Evolutionary conservation across 2,888 invertebrate species (phyloP).

Genomic region (Parochlus steinenii): DNA sequence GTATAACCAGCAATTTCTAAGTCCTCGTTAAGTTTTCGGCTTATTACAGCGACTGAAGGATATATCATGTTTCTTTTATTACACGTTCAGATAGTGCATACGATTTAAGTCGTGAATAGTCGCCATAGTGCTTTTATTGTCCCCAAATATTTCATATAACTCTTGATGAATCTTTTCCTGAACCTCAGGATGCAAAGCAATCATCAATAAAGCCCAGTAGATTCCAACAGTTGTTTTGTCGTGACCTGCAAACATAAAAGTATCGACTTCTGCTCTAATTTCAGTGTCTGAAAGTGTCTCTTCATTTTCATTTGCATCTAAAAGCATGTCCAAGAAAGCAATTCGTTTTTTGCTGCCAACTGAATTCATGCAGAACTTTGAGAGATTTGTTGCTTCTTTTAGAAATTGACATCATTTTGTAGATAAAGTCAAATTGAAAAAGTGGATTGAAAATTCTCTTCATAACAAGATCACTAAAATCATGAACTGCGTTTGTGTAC

Average conservation of each 20-base stretch:
- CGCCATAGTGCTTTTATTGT: slow-evolving; percentile 21
- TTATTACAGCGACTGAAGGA: slow-evolving; percentile 16
- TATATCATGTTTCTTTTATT: slow-evolving; percentile 25
- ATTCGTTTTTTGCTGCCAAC: slow-evolving; percentile 40
- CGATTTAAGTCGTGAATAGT: slow-evolving; percentile 17
- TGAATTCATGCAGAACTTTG: slow-evolving; percentile 34
- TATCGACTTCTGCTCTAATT: slow-evolving; percentile 52
- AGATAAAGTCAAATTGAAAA: slow-evolving; percentile 24
- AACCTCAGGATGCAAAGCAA: slow-evolving; percentile 31
- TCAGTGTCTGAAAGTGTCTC: slow-evolving; percentile 38
- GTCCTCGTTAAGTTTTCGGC: slow-evolving; percentile 14
- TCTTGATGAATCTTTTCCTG: slow-evolving; percentile 33
- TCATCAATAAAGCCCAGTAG: slow-evolving; percentile 32
- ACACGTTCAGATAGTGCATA: slow-evolving; percentile 26
- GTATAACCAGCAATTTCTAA: slow-evolving; percentile 1
- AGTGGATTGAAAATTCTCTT: slow-evolving; percentile 28
- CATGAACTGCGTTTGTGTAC: slow-evolving; percentile 55
- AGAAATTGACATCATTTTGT: slow-evolving; percentile 38
- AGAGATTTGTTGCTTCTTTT: slow-evolving; percentile 34
- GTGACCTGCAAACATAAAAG: slow-evolving; percentile 53
- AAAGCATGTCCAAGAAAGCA: slow-evolving; percentile 48
- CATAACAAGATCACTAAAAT: slow-evolving; percentile 31
- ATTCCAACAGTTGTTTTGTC: slow-evolving; percentile 36
- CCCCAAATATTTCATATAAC: slow-evolving; percentile 27
- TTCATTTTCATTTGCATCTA: slow-evolving; percentile 41